phyloP scores from a whole-genome alignment of 2,888 invertebrate species.

The Rhingia campestris region DNA sequence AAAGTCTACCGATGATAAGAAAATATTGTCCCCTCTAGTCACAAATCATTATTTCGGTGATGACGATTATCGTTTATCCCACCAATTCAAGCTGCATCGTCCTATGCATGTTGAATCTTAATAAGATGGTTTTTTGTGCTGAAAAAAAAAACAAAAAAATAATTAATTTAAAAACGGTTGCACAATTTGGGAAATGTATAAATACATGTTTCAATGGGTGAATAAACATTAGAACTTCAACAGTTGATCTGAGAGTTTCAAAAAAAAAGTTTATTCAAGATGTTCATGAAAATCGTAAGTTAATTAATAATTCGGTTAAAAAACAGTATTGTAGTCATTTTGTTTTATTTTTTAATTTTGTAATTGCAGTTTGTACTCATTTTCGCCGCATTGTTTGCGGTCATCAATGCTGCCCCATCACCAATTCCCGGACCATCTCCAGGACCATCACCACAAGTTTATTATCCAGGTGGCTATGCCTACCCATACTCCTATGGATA shows the following conservation, averaged over 20 bases:
- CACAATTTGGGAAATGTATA: slow-evolving; percentile 21
- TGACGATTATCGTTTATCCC: slow-evolving; percentile 13
- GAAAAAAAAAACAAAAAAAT: slow-evolving; percentile 11
- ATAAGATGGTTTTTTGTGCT: slow-evolving; percentile 11
- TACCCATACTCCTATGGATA: slow-evolving; percentile 71
- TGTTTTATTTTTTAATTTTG: not conserved
- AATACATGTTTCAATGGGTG: slow-evolving; percentile 19
- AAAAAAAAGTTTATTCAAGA: slow-evolving; percentile 26
- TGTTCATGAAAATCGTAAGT: slow-evolving; percentile 57
- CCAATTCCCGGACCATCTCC: slow-evolving; percentile 76
- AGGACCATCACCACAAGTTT: slow-evolving; percentile 76
- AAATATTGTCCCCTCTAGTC: not conserved
- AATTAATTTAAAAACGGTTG: not conserved
- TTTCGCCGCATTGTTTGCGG: slow-evolving; percentile 75
- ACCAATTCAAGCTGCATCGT: slow-evolving; percentile 26
- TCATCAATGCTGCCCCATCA: slow-evolving; percentile 75
- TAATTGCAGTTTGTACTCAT: slow-evolving; percentile 72
- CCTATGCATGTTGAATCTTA: slow-evolving; percentile 31
- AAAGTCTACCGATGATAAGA: slow-evolving; percentile 11
- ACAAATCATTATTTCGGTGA: slow-evolving; percentile 14
- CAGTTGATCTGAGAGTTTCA: slow-evolving; percentile 34
- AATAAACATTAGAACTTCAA: slow-evolving; percentile 44
- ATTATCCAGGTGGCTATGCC: slow-evolving; percentile 71
- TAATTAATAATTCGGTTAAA: not conserved
- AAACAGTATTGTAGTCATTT: not conserved